Conservation (phyloP, 2,113 vertebrate genomes). For the Penelope pileata region DNA sequence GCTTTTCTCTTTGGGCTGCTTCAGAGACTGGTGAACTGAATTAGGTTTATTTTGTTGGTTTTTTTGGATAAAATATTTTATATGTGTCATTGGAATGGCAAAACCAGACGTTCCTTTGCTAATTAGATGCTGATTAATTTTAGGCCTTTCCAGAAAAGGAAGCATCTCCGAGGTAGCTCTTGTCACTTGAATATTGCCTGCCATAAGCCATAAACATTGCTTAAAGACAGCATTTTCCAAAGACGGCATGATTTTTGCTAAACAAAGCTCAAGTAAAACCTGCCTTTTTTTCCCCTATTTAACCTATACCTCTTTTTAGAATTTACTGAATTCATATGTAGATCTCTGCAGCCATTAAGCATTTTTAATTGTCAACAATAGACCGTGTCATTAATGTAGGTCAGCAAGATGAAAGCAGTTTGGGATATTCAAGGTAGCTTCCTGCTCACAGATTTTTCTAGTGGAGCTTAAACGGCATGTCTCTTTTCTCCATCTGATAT, state of each 20-base stretch:
- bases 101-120: background rate
- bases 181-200: background rate
- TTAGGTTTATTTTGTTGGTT: background rate
- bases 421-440: background rate
- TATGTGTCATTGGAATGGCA: background rate
- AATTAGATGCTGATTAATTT: background rate
- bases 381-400: background rate
- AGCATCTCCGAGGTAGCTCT: background rate
- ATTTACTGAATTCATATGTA: background rate
- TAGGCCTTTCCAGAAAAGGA: background rate
- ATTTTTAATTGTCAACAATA: background rate
- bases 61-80: background rate
- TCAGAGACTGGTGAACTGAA: background rate
- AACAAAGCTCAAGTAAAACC: background rate
- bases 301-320: accelerated
- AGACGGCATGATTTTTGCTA: background rate
- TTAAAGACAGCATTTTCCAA: background rate
- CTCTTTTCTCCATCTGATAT: background rate
- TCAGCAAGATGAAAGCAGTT: background rate
- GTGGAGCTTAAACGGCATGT: background rate
- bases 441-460: background rate
- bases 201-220: background rate
- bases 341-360: background rate
- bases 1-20: background rate
- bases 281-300: accelerated